Conservation (phyloP, 2,797 vertebrate genomes). For the Aphelocoma californica region DNA sequence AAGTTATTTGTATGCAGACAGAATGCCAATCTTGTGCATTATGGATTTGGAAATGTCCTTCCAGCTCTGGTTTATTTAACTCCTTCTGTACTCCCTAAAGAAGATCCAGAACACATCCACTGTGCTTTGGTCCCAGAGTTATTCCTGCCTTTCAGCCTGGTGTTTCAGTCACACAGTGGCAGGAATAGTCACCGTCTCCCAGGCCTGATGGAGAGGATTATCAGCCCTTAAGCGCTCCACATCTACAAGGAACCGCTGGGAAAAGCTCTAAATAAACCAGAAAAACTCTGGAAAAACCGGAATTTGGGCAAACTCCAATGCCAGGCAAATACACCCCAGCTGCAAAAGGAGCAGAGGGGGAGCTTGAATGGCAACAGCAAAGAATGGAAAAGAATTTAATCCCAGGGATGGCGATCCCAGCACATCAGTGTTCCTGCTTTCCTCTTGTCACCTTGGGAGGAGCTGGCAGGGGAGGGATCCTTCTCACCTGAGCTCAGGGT, state of each 20-base stretch:
- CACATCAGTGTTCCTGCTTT: neutral
- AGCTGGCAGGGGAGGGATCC: neutral
- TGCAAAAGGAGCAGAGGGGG: neutral
- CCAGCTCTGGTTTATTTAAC: neutral
- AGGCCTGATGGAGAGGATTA: fast-evolving
- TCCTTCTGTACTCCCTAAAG: neutral
- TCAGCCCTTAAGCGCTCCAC: no score
- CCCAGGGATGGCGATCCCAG: neutral
- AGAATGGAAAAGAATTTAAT: no score
- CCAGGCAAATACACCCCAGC: neutral
- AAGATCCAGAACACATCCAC: neutral
- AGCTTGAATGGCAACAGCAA: neutral
- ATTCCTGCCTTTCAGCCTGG: neutral
- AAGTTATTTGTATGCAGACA: neutral
- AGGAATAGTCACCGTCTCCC: neutral
- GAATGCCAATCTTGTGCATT: fast-evolving
- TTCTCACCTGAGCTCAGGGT: neutral
- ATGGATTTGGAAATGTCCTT: neutral
- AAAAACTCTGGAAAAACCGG: neutral
- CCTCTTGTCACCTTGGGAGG: neutral
- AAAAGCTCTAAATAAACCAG: neutral
- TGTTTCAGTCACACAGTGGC: neutral
- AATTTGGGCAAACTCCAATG: neutral
- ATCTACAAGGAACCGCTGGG: neutral
- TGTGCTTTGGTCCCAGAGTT: neutral